These are phyloP conservation scores for Synaphobranchus kaupii DNA, from an alignment of 2,797 vertebrate species.

Conservation along the genomic window DNA sequence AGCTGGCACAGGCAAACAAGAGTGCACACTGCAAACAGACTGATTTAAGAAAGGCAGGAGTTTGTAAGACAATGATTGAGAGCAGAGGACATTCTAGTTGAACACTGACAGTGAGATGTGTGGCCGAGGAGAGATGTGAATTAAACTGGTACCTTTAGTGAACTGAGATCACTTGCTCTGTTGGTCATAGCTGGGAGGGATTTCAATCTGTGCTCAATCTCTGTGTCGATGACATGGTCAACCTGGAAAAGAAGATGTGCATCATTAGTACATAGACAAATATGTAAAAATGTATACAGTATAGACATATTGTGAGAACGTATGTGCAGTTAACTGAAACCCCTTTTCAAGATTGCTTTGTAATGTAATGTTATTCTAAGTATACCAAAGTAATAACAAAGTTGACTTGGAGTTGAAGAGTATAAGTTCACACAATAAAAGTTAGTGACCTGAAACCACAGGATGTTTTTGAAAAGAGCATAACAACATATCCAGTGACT, in stretches of 20 bases:
- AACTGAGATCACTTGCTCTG: slow-evolving; percentile 75
- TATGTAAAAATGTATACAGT: slow-evolving; percentile 39
- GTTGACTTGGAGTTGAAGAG: slow-evolving; percentile 59
- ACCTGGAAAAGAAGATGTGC: slow-evolving; percentile 68
- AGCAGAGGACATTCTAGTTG: not conserved
- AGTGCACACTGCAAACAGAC: not conserved
- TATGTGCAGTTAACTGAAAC: not conserved
- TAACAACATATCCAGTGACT: slow-evolving; percentile 78
- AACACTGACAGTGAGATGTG: not conserved
- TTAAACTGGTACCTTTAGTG: slow-evolving; percentile 74
- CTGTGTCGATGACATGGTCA: slow-evolving; percentile 72
- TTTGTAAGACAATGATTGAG: not conserved
- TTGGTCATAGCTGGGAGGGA: slow-evolving; percentile 79
- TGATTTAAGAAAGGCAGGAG: not conserved
- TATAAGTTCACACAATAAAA: slow-evolving; percentile 73
- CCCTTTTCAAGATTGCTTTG: not conserved
- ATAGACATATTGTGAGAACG: not conserved
- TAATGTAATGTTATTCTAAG: slow-evolving; percentile 30
- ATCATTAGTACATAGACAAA: slow-evolving; percentile 25
- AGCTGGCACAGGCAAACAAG: not conserved
- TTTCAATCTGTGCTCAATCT: slow-evolving; percentile 76
- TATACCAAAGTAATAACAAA: slow-evolving; percentile 36
- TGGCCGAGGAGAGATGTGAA: slow-evolving; percentile 24
- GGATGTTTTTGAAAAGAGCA: slow-evolving; percentile 79
- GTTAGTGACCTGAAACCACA: slow-evolving; percentile 78